These are phyloP conservation scores for Axea sp. DNA, from an alignment of 2,888 invertebrate species.

Conservation along the genomic window DNA sequence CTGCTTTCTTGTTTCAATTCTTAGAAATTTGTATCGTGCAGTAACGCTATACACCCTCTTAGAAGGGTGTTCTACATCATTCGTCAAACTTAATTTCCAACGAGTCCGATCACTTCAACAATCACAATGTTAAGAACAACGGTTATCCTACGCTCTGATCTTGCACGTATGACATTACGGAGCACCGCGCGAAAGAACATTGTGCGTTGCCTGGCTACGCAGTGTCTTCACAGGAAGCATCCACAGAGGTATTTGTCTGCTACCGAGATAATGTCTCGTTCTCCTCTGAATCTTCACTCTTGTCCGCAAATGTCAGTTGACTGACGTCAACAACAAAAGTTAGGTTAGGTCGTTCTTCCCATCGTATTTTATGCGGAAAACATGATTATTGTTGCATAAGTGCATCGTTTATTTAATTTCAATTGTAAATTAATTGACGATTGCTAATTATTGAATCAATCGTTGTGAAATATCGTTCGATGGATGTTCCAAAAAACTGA, in stretches of 20 bases:
- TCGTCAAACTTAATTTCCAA: not conserved
- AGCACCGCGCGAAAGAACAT: conserved; percentile 82
- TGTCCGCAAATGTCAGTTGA: too few relatives aligned
- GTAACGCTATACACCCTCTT: conserved; percentile 15
- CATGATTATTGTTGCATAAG: conserved; percentile 28
- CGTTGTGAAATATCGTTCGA: too few relatives aligned
- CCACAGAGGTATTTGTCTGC: conserved; percentile 81
- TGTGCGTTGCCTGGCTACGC: conserved; percentile 82
- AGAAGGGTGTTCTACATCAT: conserved; percentile 28
- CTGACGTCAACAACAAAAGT: conserved; percentile 55
- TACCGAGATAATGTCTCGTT: too few relatives aligned
- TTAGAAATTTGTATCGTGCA: not conserved
- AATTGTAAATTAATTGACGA: too few relatives aligned
- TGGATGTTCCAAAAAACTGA: too few relatives aligned
- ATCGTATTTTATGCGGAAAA: too few relatives aligned
- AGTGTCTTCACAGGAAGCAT: conserved; percentile 83
- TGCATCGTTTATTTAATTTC: conserved; percentile 8
- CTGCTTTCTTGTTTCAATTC: conserved; percentile 55
- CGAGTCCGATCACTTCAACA: not conserved
- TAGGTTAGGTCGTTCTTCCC: conserved; percentile 47
- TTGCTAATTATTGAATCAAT: too few relatives aligned
- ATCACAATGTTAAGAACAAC: conserved; percentile 86
- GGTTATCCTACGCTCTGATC: conserved; percentile 83
- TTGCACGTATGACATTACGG: conserved; percentile 83
- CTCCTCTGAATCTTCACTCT: too few relatives aligned